Percentiles rank a stretch among this genome's conserved stretches.
Evolutionary conservation across 2,113 vertebrate species (phyloP).

Genomic region (Alosa alosa): DNA sequence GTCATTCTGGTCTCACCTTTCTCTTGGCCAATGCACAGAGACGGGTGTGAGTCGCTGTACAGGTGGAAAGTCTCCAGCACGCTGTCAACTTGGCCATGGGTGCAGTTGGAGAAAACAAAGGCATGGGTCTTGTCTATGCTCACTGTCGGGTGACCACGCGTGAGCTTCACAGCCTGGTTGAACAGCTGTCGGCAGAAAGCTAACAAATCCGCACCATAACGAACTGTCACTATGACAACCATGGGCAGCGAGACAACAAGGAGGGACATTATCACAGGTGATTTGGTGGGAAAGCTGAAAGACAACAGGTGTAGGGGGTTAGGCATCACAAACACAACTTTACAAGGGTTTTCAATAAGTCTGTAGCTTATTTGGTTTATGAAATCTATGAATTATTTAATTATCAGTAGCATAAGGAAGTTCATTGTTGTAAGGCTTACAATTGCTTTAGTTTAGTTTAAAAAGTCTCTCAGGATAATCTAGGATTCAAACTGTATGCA

Average conservation of each 20-base stretch:
- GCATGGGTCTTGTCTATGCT: slow-evolving; percentile 55
- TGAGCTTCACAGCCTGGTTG: slow-evolving; percentile 40
- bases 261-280: slow-evolving; percentile 53
- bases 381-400: too few species aligned
- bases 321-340: neutral
- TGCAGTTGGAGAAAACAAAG: slow-evolving; percentile 67
- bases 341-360: neutral
- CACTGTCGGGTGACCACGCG: slow-evolving; percentile 16
- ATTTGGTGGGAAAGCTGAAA: neutral
- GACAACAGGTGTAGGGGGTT: neutral
- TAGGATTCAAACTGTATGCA: too few species aligned
- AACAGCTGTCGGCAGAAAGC: slow-evolving; percentile 40
- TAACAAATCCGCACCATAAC: slow-evolving; percentile 24
- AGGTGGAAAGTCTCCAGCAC: slow-evolving; percentile 68
- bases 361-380: too few species aligned
- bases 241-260: slow-evolving; percentile 52
- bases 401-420: too few species aligned
- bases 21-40: slow-evolving; percentile 52
- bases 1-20: slow-evolving; percentile 51
- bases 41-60: slow-evolving; percentile 49
- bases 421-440: too few species aligned
- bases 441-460: too few species aligned
- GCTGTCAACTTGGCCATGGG: slow-evolving; percentile 65
- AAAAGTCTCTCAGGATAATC: too few species aligned
- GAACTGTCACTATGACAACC: slow-evolving; percentile 40